These are phyloP conservation scores for Scaptomyza tumidula DNA, from an alignment of 2,888 invertebrate species.

Conservation along the genomic window DNA sequence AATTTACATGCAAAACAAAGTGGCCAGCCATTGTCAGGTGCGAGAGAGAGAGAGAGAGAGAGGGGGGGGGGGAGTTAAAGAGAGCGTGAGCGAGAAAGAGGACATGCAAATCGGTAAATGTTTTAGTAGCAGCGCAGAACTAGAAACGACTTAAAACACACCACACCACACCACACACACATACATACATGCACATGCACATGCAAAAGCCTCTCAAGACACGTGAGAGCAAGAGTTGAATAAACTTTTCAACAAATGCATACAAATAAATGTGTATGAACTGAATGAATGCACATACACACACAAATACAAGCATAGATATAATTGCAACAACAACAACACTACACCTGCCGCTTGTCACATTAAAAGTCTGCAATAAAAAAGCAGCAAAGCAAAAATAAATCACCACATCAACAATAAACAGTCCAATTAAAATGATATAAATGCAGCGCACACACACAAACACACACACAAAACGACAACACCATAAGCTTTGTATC, in stretches of 20 bases:
- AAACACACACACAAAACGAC: conserved; percentile 1
- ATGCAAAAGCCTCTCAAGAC: conserved; percentile 39
- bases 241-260: conserved; percentile 67
- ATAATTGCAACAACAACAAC: conserved; percentile 26
- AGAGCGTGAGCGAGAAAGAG: conserved; percentile 17
- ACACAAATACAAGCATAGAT: conserved; percentile 15
- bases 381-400: conserved; percentile 12
- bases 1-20: conserved; percentile 72
- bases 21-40: conserved; percentile 18
- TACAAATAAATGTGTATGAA: conserved; percentile 19
- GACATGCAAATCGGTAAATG: conserved; percentile 56
- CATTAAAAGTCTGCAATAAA: conserved; percentile 43
- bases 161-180: conserved; percentile 20
- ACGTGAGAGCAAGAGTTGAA: conserved; percentile 76
- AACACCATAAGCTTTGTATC: conserved; percentile 9
- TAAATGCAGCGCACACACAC: conserved; percentile 45
- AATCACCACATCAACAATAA: conserved; percentile 57
- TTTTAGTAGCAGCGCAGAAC: conserved; percentile 56
- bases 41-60: conserved; percentile 16
- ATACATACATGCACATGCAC: conserved; percentile 15
- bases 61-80: background rate
- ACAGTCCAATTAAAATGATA: conserved; percentile 70
- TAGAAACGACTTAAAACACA: conserved; percentile 46
- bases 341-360: conserved; percentile 41
- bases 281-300: conserved; percentile 15